A percentile compares a stretch with the other conserved stretches of the same genome.
phyloP scores from a whole-genome alignment of 1,140 invertebrate genomes.

The Rhagoletis zephyria region DNA sequence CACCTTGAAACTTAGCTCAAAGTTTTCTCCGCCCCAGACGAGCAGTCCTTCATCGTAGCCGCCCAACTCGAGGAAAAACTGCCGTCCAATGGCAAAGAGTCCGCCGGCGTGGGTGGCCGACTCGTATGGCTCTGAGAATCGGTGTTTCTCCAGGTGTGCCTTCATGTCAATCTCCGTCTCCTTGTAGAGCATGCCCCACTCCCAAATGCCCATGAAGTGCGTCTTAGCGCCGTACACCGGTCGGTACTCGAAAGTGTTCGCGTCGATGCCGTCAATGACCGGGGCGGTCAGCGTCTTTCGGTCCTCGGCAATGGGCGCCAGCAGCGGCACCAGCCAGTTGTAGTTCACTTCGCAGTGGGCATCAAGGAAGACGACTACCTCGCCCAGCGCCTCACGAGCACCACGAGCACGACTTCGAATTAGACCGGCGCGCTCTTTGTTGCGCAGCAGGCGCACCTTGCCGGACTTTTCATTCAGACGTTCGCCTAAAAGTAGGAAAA shows the following conservation, averaged over 20 bases:
- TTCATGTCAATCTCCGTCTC: constrained; percentile 98
- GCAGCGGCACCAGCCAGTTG: constrained; percentile 96
- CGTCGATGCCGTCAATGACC: constrained; percentile 97
- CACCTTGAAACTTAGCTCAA: constrained; percentile 98
- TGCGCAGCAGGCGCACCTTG: constrained; percentile 92
- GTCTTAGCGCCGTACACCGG: constrained; percentile 89
- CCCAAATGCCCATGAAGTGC: constrained; percentile 94
- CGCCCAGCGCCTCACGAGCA: constrained; percentile 94
- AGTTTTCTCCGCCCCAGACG: constrained; percentile 97
- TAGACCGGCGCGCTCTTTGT: constrained; percentile 89
- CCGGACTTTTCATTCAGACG: too few relatives aligned
- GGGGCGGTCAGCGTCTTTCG: constrained; percentile 96
- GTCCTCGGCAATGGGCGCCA: constrained; percentile 93
- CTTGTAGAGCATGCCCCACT: constrained; percentile 99
- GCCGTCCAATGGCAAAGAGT: constrained; percentile 95
- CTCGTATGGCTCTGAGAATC: constrained; percentile 92
- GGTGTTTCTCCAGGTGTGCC: constrained; percentile 86
- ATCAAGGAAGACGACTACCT: constrained; percentile 98
- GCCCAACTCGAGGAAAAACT: constrained; percentile 96
- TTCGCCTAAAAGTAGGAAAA: too few relatives aligned
- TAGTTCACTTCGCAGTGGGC: constrained; percentile 93
- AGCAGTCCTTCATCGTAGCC: constrained; percentile 95
- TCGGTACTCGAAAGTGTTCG: constrained; percentile 93
- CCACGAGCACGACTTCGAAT: constrained; percentile 91
- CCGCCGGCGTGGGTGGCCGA: constrained; percentile 95